These are phyloP conservation scores for Sipha maydis DNA, from an alignment of 2,888 invertebrate species.

Conservation along the genomic window DNA sequence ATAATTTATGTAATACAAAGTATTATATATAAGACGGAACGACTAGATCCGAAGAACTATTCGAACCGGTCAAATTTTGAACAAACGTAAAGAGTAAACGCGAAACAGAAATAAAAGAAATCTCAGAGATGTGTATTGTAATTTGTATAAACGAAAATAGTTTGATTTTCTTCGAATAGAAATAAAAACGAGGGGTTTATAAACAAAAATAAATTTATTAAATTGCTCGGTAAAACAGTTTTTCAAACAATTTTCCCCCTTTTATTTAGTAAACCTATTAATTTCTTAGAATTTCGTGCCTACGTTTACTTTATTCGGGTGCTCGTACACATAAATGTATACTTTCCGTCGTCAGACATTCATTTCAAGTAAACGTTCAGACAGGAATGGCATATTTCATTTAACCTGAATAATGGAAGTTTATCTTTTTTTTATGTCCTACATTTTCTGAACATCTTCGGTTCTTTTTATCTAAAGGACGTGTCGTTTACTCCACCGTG, in stretches of 20 bases:
- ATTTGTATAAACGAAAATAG: not conserved
- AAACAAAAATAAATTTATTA: not conserved
- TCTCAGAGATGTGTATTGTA: not conserved
- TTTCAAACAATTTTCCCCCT: not conserved
- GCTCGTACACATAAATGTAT: not conserved
- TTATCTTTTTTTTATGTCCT: not conserved
- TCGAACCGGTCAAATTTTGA: not conserved
- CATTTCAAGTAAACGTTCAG: not conserved
- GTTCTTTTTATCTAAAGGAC: not conserved
- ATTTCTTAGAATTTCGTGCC: not conserved
- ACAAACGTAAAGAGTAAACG: not conserved
- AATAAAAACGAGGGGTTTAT: not conserved
- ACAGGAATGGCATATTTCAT: slow-evolving; percentile 2
- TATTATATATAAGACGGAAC: not conserved
- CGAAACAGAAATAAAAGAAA: not conserved
- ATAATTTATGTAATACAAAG: not conserved
- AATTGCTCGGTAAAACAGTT: not conserved
- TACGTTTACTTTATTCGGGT: not conserved
- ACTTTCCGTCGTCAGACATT: not conserved
- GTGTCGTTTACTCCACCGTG: not conserved
- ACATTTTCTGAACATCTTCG: not conserved
- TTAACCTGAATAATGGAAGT: slow-evolving; percentile 5
- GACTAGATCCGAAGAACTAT: not conserved
- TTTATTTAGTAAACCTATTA: not conserved
- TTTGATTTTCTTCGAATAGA: not conserved